Evolutionary conservation across 2,797 vertebrate species (phyloP).

Genomic region (Enteromius thamalakanensis): DNA sequence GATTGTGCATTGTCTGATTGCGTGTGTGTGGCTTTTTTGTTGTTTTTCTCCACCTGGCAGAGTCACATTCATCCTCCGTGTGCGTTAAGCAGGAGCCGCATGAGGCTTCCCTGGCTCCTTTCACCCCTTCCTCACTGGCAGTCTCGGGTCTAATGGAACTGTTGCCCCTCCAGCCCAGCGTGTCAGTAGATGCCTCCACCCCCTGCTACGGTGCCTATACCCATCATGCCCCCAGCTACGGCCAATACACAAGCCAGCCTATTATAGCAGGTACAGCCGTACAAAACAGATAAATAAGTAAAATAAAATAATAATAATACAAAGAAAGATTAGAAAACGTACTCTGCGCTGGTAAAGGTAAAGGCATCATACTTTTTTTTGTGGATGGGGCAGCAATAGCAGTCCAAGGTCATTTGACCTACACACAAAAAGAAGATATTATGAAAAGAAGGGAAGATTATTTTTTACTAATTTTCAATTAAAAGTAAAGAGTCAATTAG

Average conservation of each 20-base stretch:
- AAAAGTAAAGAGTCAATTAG: background rate
- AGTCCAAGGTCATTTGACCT: slow-evolving; percentile 9
- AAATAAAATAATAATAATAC: slow-evolving; percentile 31
- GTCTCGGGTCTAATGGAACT: slow-evolving; percentile 85
- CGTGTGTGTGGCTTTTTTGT: slow-evolving; percentile 68
- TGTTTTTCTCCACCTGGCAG: slow-evolving; percentile 73
- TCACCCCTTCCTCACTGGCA: slow-evolving; percentile 86
- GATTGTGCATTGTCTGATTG: slow-evolving; percentile 58
- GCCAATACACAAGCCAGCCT: slow-evolving; percentile 88
- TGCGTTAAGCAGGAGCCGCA: slow-evolving; percentile 92
- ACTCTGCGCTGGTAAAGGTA: slow-evolving; percentile 55
- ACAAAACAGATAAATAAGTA: slow-evolving; percentile 37
- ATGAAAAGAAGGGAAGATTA: background rate
- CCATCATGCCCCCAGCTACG: slow-evolving; percentile 84
- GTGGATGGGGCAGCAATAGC: background rate
- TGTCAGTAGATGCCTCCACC: slow-evolving; percentile 88
- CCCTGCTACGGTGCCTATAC: slow-evolving; percentile 85
- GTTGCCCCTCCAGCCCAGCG: slow-evolving; percentile 87
- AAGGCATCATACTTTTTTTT: background rate
- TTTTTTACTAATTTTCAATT: background rate
- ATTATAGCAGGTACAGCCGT: slow-evolving; percentile 87
- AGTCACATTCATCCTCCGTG: slow-evolving; percentile 85
- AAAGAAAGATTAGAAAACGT: slow-evolving; percentile 38
- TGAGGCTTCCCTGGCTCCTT: slow-evolving; percentile 91
- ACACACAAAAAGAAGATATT: background rate